phyloP scores from a whole-genome alignment of 2,797 vertebrate species.

The Helostoma temminkii region DNA sequence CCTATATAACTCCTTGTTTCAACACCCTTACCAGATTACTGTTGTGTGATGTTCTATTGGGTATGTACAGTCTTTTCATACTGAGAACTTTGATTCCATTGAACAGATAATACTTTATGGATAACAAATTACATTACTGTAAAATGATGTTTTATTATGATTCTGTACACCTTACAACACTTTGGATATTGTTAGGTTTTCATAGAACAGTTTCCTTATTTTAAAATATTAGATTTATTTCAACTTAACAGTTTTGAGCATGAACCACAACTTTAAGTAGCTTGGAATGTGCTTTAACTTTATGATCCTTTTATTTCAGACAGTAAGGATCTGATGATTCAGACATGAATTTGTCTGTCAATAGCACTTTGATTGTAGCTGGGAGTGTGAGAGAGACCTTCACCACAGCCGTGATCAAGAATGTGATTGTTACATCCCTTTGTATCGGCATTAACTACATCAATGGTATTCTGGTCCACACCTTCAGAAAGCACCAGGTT shows the following conservation, averaged over 20 bases:
- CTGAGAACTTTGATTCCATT: background rate
- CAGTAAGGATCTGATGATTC: background rate
- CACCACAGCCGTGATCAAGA: conserved; percentile 63
- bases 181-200: background rate
- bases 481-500: conserved; percentile 72
- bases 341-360: conserved; percentile 43
- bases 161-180: background rate
- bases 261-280: background rate
- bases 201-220: background rate
- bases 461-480: conserved; percentile 71
- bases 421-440: conserved; percentile 64
- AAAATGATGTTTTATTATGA: background rate
- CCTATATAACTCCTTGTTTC: background rate
- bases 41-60: background rate
- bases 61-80: background rate
- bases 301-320: background rate
- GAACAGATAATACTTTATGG: background rate
- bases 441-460: conserved; percentile 75
- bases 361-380: background rate
- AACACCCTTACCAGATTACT: background rate
- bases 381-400: conserved; percentile 17
- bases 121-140: too few species aligned
- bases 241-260: background rate
- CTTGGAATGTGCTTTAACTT: too few species aligned
- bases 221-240: background rate